phyloP scores from a whole-genome alignment of 2,797 vertebrate species.

The Sebastes kiyomatsui region DNA sequence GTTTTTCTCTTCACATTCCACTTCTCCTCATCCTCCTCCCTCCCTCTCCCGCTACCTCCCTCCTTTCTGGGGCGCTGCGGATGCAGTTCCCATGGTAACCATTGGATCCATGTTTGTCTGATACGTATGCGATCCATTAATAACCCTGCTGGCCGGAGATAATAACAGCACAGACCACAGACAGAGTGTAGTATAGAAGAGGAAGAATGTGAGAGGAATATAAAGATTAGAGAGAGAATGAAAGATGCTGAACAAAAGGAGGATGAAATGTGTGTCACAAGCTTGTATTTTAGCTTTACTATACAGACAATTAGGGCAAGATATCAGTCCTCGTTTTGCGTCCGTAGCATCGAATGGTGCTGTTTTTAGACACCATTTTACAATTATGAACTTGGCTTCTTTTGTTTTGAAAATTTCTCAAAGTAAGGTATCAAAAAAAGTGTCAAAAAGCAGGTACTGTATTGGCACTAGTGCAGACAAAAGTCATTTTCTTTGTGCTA shows the following conservation, averaged over 20 bases:
- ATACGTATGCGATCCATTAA: slow-evolving; percentile 79
- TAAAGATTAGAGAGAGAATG: not conserved
- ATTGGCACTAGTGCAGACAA: not conserved
- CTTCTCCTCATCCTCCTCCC: slow-evolving; percentile 12
- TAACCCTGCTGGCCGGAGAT: slow-evolving; percentile 75
- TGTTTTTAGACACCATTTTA: not conserved
- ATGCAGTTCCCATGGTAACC: slow-evolving; percentile 88
- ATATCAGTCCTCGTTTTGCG: too few species aligned
- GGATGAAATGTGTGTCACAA: not conserved
- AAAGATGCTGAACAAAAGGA: not conserved
- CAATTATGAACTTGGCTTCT: not conserved
- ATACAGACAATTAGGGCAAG: not conserved
- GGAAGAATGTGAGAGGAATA: not conserved
- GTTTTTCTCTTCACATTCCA: slow-evolving; percentile 64
- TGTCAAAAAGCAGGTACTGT: not conserved
- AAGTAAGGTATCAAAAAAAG: not conserved
- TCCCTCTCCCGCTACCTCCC: not conserved
- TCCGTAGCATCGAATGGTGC: not conserved
- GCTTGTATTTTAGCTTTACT: not conserved
- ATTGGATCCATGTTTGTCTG: slow-evolving; percentile 77
- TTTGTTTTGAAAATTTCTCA: not conserved
- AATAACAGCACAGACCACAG: slow-evolving; percentile 60
- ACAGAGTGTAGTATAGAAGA: slow-evolving; percentile 2
- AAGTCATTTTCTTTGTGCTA: not conserved
- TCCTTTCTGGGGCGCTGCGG: slow-evolving; percentile 76